Base-by-base conservation (phyloP, 2,888 invertebrate genomes). In the Chironomus riparius region DNA sequence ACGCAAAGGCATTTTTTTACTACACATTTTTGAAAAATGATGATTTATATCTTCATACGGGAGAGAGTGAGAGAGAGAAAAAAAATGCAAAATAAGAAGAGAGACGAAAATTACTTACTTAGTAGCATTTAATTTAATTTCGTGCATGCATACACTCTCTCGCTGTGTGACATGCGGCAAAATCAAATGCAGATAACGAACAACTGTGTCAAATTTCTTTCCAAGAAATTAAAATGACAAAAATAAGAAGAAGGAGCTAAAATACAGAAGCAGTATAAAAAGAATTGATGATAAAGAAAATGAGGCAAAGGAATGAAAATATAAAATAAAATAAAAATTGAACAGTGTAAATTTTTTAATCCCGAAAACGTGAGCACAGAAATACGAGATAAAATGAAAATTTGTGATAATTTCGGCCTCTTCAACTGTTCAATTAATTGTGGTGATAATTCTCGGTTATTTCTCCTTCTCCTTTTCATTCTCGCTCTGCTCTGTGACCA, bases 321-420 rank as follows among this genome's bases (percentile, higher is more conserved):
- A 21, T 4, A 22, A 21, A 22, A 62, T 21, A 24, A 24, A 24
- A 65, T 22, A 71, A 56, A 22, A 47, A 71, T 61, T 56, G 61
- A 71, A 72, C 72, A 56, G 72, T 56, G 72, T 72, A 72, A 72
- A 72, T 72, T 72, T 62, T 72, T 56, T 72, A 72, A 72, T 72
- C 62, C 70, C 56, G 56, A 56, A 70, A 56, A 70, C 70, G 70
- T 70, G 70, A 70, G 50, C 70, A 70, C 50, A 70, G 18, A 38
- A 38, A 38, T 38, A 38, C 38, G 38, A 56, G 56, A 56, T 56
- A 56, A 56, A 56, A 56, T 56, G 56, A 56, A 56, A 56, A 56
- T 56, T 56, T 56, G 56, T 56, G 56, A 56, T 56, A 56, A 56
- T 56, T 56, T 56, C 56, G 56, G 56, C 56, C 56, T 56, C 56